A percentile compares a stretch with the other conserved stretches of the same genome.
These are phyloP conservation scores for Paratilapia polleni DNA, from an alignment of 2,113 vertebrate genomes.

Conservation along the genomic window DNA sequence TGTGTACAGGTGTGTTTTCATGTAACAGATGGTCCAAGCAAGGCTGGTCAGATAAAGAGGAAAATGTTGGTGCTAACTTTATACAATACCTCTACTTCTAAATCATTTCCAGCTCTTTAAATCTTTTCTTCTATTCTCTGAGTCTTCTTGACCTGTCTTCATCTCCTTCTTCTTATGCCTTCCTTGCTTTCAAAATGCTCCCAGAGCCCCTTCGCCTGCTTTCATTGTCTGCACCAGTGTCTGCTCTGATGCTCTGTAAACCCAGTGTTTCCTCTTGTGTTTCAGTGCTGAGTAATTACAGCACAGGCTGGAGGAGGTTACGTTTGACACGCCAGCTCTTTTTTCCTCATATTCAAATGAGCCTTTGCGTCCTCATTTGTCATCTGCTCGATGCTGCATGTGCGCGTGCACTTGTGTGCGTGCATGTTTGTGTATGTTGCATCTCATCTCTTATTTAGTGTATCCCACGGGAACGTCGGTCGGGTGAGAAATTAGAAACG, in stretches of 20 bases:
- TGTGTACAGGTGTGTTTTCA: slow-evolving; percentile 9
- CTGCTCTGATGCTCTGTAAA: slow-evolving; percentile 6
- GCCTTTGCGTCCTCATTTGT: slow-evolving; percentile 40
- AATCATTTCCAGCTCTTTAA: slow-evolving; percentile 18
- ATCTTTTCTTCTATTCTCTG: not conserved
- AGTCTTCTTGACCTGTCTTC: not conserved
- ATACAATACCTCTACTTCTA: not conserved
- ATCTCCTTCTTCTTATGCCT: not conserved
- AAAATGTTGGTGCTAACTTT: slow-evolving; percentile 10
- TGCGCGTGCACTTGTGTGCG: not conserved
- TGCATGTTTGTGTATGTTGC: not conserved
- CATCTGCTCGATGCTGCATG: slow-evolving; percentile 25
- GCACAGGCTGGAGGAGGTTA: slow-evolving; percentile 49
- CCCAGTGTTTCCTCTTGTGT: slow-evolving; percentile 20
- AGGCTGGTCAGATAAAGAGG: slow-evolving; percentile 28
- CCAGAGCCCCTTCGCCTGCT: slow-evolving; percentile 8
- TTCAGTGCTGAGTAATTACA: slow-evolving; percentile 46
- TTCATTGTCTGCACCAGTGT: not conserved
- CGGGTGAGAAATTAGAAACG: slow-evolving; percentile 52
- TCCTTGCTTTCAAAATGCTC: not conserved
- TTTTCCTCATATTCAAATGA: slow-evolving; percentile 63
- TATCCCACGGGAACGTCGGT: slow-evolving; percentile 34
- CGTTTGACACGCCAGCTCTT: slow-evolving; percentile 18
- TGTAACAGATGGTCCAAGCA: slow-evolving; percentile 29
- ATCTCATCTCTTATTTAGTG: slow-evolving; percentile 52